A percentile compares a stretch with the other conserved stretches of the same genome.
Conservation (phyloP, 2,797 vertebrate species). For the Austrolebias charrua region DNA sequence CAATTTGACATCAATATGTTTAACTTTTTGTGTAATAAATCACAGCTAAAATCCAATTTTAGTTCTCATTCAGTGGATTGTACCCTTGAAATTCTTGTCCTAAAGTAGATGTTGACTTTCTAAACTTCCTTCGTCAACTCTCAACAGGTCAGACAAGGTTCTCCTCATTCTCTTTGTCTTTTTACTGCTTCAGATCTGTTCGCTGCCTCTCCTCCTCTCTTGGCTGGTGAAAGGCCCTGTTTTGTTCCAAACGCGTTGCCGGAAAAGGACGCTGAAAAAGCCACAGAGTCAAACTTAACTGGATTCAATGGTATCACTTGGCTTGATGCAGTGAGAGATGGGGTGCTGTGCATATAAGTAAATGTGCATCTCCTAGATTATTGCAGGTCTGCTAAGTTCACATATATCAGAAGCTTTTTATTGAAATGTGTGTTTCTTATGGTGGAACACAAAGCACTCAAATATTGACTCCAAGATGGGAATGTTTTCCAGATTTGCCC, state of each 20-base stretch:
- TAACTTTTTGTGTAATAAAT: not conserved
- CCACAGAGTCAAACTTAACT: constrained; percentile 70
- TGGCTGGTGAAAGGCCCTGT: constrained; percentile 60
- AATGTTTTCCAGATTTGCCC: constrained; percentile 38
- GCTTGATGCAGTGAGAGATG: constrained; percentile 20
- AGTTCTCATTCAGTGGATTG: not conserved
- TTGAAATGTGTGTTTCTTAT: constrained; percentile 21
- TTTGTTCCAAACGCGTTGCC: constrained; percentile 69
- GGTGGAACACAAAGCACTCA: not conserved
- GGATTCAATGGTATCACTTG: constrained; percentile 81
- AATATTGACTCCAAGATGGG: constrained; percentile 5
- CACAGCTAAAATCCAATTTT: not conserved
- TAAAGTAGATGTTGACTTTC: not conserved
- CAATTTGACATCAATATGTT: not conserved
- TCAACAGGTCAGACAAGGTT: constrained; percentile 40
- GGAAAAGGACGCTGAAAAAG: constrained; percentile 73
- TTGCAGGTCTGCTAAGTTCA: constrained; percentile 7
- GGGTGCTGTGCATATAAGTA: not conserved
- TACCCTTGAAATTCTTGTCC: constrained; percentile 3
- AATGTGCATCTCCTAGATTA: not conserved
- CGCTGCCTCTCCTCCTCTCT: constrained; percentile 55
- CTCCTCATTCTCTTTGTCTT: constrained; percentile 46
- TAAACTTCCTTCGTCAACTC: constrained; percentile 3
- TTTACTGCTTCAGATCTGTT: constrained; percentile 58
- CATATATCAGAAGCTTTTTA: constrained; percentile 19